Base-by-base conservation (phyloP, 37 sponge, comb jelly and placozoan species). In the Ephydatia muelleri region DNA sequence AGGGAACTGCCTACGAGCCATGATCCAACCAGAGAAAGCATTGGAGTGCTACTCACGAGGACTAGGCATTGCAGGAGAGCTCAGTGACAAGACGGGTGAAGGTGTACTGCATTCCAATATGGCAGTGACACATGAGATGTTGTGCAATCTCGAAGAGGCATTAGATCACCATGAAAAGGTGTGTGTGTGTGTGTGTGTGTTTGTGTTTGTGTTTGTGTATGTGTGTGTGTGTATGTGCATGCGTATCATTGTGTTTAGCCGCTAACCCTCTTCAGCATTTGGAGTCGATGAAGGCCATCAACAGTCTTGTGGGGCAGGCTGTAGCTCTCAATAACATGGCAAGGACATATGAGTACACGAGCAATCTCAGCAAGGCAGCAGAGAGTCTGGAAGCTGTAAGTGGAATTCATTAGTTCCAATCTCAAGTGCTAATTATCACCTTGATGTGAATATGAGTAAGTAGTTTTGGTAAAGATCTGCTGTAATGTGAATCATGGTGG, bases 1-100 rank as follows among this genome's bases (percentile, higher is more conserved):
- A 57, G 96, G 96, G 13, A 95, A 95, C 85, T 95, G 96, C 47
- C 91, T 95, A 9, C 72, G 85, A 29, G 91, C 93, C 21, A 90
- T 92, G 40, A 40, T 90, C 22, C 93, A 95, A 49, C 88, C 88
- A 16, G 93, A 95, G 68, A 92, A 89, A 48, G 84, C 96, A 1
- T n/a, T 89, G 36, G 96, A 95, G 70, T 95, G 93, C 76, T 95
- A 95, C 49, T 1, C 40, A 31, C 64, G 90, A 90, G 86, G 88
- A 65, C 22, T 92, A 69, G 38, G 79, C 37, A 83, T 90, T 38
- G 96, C 96, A 6, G 19, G 29, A 5, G 93, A 95, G 69, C 73
- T 95, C 34, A 80, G 83, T 43, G 96, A 95, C 47, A 38, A 49
- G 28, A 37, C 85, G 32, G 96, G 96, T 1, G 78, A 88, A 67